Evolutionary conservation across 2,113 vertebrate genomes (phyloP).

Genomic region (Planiliza haematocheilus): DNA sequence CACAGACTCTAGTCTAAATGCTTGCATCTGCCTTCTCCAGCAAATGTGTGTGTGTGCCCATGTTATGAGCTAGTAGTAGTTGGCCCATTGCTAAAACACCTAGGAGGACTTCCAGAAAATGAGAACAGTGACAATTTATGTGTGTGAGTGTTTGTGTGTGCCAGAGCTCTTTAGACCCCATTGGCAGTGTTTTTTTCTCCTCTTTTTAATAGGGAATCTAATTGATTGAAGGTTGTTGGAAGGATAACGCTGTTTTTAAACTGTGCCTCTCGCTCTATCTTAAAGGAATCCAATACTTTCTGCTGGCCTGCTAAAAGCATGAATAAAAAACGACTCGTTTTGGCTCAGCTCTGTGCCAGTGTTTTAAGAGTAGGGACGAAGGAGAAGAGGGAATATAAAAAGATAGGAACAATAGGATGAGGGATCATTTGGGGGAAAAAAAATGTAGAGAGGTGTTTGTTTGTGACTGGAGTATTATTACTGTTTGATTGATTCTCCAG

Average conservation of each 20-base stretch:
- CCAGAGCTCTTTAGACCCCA: constrained; percentile 63
- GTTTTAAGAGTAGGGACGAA: constrained; percentile 41
- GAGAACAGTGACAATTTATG: constrained; percentile 16
- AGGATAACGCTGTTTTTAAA: constrained; percentile 75
- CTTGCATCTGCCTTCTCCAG: constrained; percentile 1
- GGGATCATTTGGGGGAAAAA: constrained; percentile 10
- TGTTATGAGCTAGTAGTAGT: background rate
- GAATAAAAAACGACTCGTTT: constrained; percentile 69
- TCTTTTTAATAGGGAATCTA: constrained; percentile 62
- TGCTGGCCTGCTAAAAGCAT: constrained; percentile 61
- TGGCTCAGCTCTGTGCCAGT: constrained; percentile 44
- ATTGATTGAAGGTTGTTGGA: constrained; percentile 79
- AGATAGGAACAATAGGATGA: constrained; percentile 25
- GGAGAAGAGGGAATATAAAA: constrained; percentile 39
- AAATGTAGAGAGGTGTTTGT: constrained; percentile 30
- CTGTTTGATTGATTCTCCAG: constrained; percentile 39
- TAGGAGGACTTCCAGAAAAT: constrained; percentile 11
- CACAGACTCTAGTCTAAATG: constrained; percentile 13
- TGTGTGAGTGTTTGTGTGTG: constrained; percentile 19
- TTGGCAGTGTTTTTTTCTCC: constrained; percentile 53
- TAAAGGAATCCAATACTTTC: constrained; percentile 69
- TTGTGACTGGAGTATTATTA: constrained; percentile 21
- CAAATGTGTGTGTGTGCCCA: background rate
- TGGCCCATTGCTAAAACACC: constrained; percentile 17
- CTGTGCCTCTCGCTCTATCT: constrained; percentile 47